phyloP scores from a whole-genome alignment of 2,888 invertebrate genomes.

The Dasypogon diadema region DNA sequence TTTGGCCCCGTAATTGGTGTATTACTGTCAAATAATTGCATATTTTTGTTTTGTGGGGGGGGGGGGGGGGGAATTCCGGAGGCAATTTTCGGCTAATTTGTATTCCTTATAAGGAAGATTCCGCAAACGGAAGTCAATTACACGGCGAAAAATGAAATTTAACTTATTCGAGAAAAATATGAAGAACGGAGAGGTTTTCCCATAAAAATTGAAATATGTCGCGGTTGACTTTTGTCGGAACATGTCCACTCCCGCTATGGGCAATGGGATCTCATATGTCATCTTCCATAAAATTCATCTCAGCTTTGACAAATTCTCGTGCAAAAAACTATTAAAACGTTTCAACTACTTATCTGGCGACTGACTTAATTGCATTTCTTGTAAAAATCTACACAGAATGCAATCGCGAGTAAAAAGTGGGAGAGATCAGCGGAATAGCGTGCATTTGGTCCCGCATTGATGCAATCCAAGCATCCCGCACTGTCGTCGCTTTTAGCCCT shows the following conservation, averaged over 20 bases:
- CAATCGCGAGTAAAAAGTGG: conserved; percentile 43
- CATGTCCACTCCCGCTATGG: conserved; percentile 21
- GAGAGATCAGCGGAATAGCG: conserved; percentile 35
- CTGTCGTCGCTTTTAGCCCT: conserved; percentile 49
- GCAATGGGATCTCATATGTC: conserved; percentile 58
- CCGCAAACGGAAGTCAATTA: conserved; percentile 34
- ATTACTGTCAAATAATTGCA: not conserved
- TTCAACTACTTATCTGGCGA: conserved; percentile 53
- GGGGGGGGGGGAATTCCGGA: not conserved
- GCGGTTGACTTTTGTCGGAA: conserved; percentile 12
- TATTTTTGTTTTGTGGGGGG: too few species aligned
- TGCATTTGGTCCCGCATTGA: conserved; percentile 50
- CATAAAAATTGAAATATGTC: conserved; percentile 27
- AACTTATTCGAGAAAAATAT: conserved; percentile 30
- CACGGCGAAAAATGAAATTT: conserved; percentile 27
- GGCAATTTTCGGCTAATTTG: conserved; percentile 2
- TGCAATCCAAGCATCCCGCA: conserved; percentile 52
- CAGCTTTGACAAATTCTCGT: conserved; percentile 60
- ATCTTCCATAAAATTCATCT: conserved; percentile 60
- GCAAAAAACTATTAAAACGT: conserved; percentile 51
- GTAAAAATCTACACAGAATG: conserved; percentile 51
- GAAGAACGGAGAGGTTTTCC: conserved; percentile 7
- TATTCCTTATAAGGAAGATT: conserved; percentile 1
- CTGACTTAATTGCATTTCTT: conserved; percentile 54
- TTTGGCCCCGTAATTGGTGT: too few species aligned